phyloP scores from a whole-genome alignment of 2,888 invertebrate genomes.

The Melieria omissa region DNA sequence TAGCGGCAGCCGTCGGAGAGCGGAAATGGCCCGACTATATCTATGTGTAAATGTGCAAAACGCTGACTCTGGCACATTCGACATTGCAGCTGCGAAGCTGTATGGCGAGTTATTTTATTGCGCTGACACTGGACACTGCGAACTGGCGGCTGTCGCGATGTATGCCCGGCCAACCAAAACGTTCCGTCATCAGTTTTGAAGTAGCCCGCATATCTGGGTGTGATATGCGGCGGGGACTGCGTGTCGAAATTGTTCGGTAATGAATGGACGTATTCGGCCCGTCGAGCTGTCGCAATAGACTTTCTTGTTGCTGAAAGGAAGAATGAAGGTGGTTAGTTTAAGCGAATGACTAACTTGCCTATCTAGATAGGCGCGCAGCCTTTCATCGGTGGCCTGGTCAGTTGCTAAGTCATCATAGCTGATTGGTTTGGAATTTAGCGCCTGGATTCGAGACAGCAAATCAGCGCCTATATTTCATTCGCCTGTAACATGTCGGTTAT shows the following conservation, averaged over 20 bases:
- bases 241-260: constrained; percentile 37
- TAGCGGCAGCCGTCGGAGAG: constrained; percentile 3
- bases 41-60: constrained; percentile 45
- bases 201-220: constrained; percentile 33
- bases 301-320: not conserved
- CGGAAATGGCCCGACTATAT: constrained; percentile 46
- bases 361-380: no score
- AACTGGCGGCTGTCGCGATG: constrained; percentile 41
- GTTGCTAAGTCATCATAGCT: no score
- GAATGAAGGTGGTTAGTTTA: not conserved
- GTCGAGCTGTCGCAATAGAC: constrained; percentile 38
- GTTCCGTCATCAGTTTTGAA: constrained; percentile 37
- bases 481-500: no score
- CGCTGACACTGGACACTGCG: constrained; percentile 37
- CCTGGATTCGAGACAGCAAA: no score
- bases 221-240: constrained; percentile 35
- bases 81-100: not conserved
- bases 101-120: constrained; percentile 21
- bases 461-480: no score
- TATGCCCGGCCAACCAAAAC: constrained; percentile 51
- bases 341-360: not conserved
- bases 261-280: constrained; percentile 34
- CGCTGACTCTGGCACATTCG: constrained; percentile 11
- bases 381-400: no score
- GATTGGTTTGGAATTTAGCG: no score